Conservation (phyloP, 23 tunicate species). For the Aplidium turbinatum region DNA sequence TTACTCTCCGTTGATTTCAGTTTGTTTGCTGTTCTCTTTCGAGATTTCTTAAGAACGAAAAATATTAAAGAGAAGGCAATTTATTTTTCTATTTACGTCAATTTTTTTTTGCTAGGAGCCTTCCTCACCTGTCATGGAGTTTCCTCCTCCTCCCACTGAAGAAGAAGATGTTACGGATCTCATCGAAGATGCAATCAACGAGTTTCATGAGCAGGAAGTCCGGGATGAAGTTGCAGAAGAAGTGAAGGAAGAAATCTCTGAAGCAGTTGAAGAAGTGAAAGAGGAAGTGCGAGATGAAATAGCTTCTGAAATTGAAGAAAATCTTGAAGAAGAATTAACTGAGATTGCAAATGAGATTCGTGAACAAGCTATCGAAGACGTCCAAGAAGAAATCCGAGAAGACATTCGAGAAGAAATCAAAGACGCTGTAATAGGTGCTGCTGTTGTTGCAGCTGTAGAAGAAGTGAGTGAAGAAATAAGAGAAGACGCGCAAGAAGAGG, state of each 20-base stretch:
- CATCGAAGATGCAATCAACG: conserved; percentile 27
- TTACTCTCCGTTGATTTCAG: no score
- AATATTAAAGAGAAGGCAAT: no score
- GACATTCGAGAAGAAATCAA: not conserved
- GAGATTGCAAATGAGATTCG: conserved; percentile 7
- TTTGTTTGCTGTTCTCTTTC: no score
- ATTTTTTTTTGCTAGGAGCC: no score
- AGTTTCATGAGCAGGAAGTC: conserved; percentile 1
- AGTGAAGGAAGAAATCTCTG: not conserved
- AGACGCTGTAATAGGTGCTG: conserved; percentile 4
- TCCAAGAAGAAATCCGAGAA: conserved; percentile 13
- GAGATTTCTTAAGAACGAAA: no score
- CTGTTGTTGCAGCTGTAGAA: conserved; percentile 7
- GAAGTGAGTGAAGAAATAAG: conserved; percentile 20
- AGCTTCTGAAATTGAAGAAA: not conserved
- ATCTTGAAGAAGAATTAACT: not conserved
- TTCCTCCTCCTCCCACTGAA: conserved; percentile 50
- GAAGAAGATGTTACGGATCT: conserved; percentile 36
- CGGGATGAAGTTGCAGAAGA: not conserved
- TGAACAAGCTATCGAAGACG: conserved; percentile 11
- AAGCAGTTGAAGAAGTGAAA: conserved; percentile 2
- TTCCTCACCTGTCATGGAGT: conserved; percentile 8
- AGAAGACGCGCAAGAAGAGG: conserved; percentile 3
- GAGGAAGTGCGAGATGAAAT: conserved; percentile 17
- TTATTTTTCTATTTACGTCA: no score